These are phyloP conservation scores for Gallinago nigripennis DNA, from an alignment of 2,797 vertebrate species.

Conservation along the genomic window DNA sequence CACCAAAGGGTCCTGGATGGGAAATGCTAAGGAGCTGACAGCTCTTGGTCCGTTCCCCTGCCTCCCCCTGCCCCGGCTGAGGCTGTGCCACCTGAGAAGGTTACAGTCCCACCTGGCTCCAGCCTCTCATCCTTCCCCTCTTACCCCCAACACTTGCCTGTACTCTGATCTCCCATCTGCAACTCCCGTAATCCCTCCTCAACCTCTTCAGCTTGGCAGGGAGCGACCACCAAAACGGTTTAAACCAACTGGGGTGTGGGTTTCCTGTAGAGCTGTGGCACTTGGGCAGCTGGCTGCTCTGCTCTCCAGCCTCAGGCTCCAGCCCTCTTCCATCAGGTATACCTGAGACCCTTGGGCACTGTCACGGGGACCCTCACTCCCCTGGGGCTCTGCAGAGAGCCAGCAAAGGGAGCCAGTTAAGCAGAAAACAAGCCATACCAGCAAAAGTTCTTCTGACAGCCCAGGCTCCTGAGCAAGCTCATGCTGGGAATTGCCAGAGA, in stretches of 20 bases:
- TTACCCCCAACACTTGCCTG: background rate
- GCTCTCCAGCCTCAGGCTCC: background rate
- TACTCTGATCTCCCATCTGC: background rate
- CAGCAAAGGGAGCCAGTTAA: background rate
- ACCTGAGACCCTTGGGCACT: accelerated
- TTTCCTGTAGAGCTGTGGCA: background rate
- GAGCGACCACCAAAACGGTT: background rate
- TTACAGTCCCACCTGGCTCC: background rate
- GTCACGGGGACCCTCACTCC: background rate
- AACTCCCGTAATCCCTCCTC: background rate
- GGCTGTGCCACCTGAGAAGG: background rate
- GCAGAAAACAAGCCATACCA: background rate
- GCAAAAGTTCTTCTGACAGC: background rate
- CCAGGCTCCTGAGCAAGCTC: background rate
- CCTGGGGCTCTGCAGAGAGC: background rate
- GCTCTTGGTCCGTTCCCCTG: background rate
- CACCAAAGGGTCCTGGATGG: background rate
- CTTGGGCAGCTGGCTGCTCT: background rate
- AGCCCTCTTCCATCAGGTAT: background rate
- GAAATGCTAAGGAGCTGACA: background rate
- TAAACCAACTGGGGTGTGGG: background rate
- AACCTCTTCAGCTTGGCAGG: background rate
- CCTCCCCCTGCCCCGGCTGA: background rate
- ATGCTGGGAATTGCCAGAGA: background rate
- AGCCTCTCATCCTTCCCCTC: background rate